These are phyloP conservation scores for Eumeta japonica DNA, from an alignment of 1,140 invertebrate species.

Conservation along the genomic window DNA sequence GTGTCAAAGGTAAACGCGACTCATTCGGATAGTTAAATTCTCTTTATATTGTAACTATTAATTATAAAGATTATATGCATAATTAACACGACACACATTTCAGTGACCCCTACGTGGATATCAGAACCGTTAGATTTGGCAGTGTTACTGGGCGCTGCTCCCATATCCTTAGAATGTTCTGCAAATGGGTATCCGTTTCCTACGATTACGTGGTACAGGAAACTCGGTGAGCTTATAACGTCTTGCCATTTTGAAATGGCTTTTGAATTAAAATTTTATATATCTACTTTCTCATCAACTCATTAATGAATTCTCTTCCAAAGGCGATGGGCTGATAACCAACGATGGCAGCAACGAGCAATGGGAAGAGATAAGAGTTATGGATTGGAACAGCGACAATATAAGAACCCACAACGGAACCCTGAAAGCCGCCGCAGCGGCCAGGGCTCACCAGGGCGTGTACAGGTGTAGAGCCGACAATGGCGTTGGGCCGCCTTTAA, in stretches of 20 bases:
- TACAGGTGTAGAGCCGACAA: constrained; percentile 80
- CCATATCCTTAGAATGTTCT: constrained; percentile 65
- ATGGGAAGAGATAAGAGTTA: constrained; percentile 21
- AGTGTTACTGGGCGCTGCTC: constrained; percentile 65
- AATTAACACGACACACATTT: too few relatives aligned
- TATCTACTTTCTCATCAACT: neutral
- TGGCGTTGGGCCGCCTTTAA: constrained; percentile 69
- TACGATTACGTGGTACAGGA: constrained; percentile 65
- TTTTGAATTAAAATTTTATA: neutral
- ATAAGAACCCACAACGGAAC: constrained; percentile 55
- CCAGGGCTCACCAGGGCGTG: constrained; percentile 65
- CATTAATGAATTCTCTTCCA: neutral
- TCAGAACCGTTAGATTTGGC: constrained; percentile 67
- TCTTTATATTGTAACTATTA: neutral
- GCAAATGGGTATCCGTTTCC: constrained; percentile 70
- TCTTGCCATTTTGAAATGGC: neutral
- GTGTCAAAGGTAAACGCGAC: constrained; percentile 67
- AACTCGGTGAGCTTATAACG: constrained; percentile 46
- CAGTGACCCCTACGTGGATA: constrained; percentile 76
- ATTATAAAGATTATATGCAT: neutral
- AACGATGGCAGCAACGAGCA: constrained; percentile 13
- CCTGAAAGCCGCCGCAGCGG: constrained; percentile 61
- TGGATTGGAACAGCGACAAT: constrained; percentile 12
- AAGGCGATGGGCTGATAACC: neutral
- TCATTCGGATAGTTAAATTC: neutral